Evolutionary conservation across 2,888 invertebrate genomes (phyloP).

Genomic region (Drosophila tripunctata): DNA sequence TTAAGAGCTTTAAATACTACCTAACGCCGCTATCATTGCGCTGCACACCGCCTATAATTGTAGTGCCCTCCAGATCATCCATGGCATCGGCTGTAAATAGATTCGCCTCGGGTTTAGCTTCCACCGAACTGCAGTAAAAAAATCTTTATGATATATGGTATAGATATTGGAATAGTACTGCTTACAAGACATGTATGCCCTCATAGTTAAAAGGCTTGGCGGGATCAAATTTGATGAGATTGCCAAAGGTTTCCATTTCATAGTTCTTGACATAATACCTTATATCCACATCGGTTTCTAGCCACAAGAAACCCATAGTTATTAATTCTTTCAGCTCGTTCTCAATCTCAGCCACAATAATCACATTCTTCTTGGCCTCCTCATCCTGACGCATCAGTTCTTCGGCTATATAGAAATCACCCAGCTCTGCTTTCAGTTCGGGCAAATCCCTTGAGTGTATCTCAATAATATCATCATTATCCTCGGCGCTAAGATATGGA

Average conservation of each 20-base stretch:
- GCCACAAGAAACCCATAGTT: slow-evolving; percentile 79
- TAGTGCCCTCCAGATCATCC: slow-evolving; percentile 42
- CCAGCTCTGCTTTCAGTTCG: slow-evolving; percentile 86
- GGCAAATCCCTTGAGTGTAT: slow-evolving; percentile 86
- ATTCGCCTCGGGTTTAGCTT: slow-evolving; percentile 33
- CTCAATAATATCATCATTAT: slow-evolving; percentile 89
- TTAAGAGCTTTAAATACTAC: too few species aligned
- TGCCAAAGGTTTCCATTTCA: slow-evolving; percentile 69
- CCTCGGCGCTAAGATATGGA: slow-evolving; percentile 86
- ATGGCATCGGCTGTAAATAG: slow-evolving; percentile 57
- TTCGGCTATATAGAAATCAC: slow-evolving; percentile 89
- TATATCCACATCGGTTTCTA: slow-evolving; percentile 69
- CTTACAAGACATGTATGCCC: slow-evolving; percentile 53
- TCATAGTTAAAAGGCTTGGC: slow-evolving; percentile 10
- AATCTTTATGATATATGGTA: background rate
- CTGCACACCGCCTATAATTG: slow-evolving; percentile 57
- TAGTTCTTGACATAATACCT: slow-evolving; percentile 62
- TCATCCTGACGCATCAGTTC: slow-evolving; percentile 84
- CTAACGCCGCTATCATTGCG: slow-evolving; percentile 46
- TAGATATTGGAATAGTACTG: background rate
- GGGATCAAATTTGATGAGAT: slow-evolving; percentile 60
- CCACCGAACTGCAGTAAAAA: slow-evolving; percentile 37
- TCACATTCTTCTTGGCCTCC: slow-evolving; percentile 64
- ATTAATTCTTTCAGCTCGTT: slow-evolving; percentile 19
- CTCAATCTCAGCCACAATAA: slow-evolving; percentile 87